phyloP scores from a whole-genome alignment of 2,113 vertebrate species.

The Gymnogyps californianus region DNA sequence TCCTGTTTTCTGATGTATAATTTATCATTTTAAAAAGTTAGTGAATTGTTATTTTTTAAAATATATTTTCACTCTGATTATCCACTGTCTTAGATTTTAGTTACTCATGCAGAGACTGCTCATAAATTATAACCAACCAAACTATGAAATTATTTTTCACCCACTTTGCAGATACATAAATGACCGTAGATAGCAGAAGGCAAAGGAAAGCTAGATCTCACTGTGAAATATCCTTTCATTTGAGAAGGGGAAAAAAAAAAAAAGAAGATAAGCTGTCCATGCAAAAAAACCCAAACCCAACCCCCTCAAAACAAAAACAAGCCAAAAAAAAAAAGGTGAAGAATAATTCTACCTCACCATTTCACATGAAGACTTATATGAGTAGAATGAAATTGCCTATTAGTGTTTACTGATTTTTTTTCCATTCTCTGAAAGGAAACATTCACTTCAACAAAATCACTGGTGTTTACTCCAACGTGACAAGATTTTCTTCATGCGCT shows the following conservation, averaged over 20 bases:
- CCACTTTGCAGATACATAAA: background rate
- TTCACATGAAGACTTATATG: background rate
- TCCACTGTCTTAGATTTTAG: background rate
- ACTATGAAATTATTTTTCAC: background rate
- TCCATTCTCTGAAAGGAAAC: background rate
- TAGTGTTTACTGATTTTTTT: background rate
- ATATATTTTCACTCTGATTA: background rate
- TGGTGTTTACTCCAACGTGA: background rate
- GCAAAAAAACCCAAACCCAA: fast-evolving
- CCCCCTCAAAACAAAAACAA: background rate
- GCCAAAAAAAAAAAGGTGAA: background rate
- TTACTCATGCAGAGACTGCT: background rate
- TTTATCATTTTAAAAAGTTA: background rate
- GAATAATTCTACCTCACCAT: background rate
- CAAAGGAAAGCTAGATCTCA: background rate
- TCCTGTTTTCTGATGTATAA: background rate
- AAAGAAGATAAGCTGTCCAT: background rate
- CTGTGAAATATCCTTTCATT: background rate
- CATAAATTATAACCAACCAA: background rate
- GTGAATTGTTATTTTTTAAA: background rate
- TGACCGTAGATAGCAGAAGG: background rate
- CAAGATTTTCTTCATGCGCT: background rate
- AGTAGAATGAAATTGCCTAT: background rate
- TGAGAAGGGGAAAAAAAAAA: background rate
- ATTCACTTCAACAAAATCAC: background rate